Percentiles rank a stretch among this genome's conserved stretches.
Evolutionary conservation across 2,888 invertebrate genomes (phyloP).

Genomic region (Digitonthophagus gazella): DNA sequence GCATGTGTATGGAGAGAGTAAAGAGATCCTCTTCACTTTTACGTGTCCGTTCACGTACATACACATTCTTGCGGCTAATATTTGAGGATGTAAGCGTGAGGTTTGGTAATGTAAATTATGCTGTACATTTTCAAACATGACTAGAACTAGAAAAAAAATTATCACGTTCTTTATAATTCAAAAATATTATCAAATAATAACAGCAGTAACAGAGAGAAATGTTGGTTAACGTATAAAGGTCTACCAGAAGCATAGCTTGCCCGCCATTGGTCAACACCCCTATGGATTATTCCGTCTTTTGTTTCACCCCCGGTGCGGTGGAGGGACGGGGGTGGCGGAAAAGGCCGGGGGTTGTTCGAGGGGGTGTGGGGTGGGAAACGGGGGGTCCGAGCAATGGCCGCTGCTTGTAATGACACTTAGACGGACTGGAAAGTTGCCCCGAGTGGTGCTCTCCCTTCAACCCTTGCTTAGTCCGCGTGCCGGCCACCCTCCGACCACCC

Average conservation of each 20-base stretch:
- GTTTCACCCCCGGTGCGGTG: slow-evolving; percentile 47
- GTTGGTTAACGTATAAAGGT: slow-evolving; percentile 29
- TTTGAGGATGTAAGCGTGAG: not conserved
- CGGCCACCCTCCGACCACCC: slow-evolving; percentile 26
- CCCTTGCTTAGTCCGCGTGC: slow-evolving; percentile 21
- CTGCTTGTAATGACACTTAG: slow-evolving; percentile 53
- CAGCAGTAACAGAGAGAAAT: slow-evolving; percentile 28
- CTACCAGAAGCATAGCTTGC: slow-evolving; percentile 35
- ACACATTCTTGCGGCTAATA: not conserved
- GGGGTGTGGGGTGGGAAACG: slow-evolving; percentile 33
- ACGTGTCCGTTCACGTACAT: slow-evolving; percentile 8
- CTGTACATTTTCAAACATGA: not conserved
- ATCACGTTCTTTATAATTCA: slow-evolving; percentile 6
- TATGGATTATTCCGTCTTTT: slow-evolving; percentile 55
- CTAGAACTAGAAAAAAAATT: too few species aligned
- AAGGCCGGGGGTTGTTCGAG: slow-evolving; percentile 32
- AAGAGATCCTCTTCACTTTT: not conserved
- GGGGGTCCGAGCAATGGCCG: slow-evolving; percentile 49
- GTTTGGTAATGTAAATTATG: not conserved
- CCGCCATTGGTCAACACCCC: slow-evolving; percentile 52
- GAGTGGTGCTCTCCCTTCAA: slow-evolving; percentile 39
- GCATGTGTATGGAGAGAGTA: slow-evolving; percentile 13
- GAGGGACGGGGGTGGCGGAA: slow-evolving; percentile 31
- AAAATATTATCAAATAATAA: not conserved
- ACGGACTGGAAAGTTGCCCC: slow-evolving; percentile 45